A percentile compares a stretch with the other conserved stretches of the same genome.
These are phyloP conservation scores for Apotomis turbidana DNA, from an alignment of 2,888 invertebrate genomes.

Conservation along the genomic window DNA sequence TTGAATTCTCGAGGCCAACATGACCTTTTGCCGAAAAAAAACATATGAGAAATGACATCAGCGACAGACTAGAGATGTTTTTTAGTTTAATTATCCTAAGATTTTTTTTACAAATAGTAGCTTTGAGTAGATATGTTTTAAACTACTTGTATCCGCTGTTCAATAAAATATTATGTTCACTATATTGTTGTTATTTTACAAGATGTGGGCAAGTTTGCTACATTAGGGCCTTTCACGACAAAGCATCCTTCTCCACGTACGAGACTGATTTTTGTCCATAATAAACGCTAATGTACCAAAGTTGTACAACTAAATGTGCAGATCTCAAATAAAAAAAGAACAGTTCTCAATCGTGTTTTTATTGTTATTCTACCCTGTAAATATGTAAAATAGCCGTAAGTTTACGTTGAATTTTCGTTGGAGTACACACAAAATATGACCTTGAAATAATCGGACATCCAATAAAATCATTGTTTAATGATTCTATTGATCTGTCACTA, in stretches of 20 bases:
- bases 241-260: not conserved
- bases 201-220: not conserved
- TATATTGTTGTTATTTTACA: constrained; percentile 38
- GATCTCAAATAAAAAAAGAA: constrained; percentile 46
- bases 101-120: constrained; percentile 8
- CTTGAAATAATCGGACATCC: constrained; percentile 5
- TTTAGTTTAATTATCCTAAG: not conserved
- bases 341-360: constrained; percentile 39
- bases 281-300: not conserved
- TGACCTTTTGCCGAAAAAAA: no score
- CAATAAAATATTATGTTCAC: constrained; percentile 32
- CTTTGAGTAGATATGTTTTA: constrained; percentile 8
- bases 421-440: constrained; percentile 12
- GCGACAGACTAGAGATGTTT: not conserved
- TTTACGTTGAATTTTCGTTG: constrained; percentile 11
- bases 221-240: not conserved
- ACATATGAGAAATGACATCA: not conserved
- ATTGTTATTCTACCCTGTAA: constrained; percentile 41
- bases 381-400: constrained; percentile 40
- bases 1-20: no score
- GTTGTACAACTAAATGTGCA: constrained; percentile 32
- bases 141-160: constrained; percentile 8
- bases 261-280: not conserved
- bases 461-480: not conserved
- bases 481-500: constrained; percentile 7